A percentile compares a stretch with the other conserved stretches of the same genome.
phyloP scores from a whole-genome alignment of 2,888 invertebrate species.

The Dorcus hopei region DNA sequence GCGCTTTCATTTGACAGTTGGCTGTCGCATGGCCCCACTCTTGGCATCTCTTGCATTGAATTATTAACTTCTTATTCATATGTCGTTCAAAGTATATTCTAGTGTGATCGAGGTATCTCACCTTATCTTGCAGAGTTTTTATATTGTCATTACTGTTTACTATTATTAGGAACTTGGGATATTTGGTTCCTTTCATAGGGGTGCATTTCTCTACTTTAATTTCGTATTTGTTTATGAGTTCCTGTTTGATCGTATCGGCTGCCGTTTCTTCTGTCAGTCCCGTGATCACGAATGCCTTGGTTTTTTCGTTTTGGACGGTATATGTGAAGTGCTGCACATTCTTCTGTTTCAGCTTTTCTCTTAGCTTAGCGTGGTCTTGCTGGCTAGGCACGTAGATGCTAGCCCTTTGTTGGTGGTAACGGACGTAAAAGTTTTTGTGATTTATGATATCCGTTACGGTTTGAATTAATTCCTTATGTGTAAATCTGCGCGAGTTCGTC shows the following conservation, averaged over 20 bases:
- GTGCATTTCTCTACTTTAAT: not conserved
- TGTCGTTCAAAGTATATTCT: not conserved
- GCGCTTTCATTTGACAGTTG: conserved; percentile 1
- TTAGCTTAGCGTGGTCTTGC: no score
- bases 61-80: not conserved
- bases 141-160: not conserved
- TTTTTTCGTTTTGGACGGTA: not conserved
- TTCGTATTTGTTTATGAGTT: not conserved
- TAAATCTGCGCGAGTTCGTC: no score
- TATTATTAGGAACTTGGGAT: not conserved
- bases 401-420: no score
- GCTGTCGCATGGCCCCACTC: conserved; percentile 14
- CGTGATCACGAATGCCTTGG: not conserved
- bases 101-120: not conserved
- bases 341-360: no score
- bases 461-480: no score
- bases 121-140: not conserved
- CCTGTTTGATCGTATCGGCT: not conserved
- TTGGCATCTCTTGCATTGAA: conserved; percentile 16
- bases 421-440: no score
- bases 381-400: no score
- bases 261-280: not conserved
- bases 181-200: not conserved
- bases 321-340: no score
- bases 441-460: no score